Conservation (phyloP, 1,140 invertebrate species). For the Drosophila leontia region DNA sequence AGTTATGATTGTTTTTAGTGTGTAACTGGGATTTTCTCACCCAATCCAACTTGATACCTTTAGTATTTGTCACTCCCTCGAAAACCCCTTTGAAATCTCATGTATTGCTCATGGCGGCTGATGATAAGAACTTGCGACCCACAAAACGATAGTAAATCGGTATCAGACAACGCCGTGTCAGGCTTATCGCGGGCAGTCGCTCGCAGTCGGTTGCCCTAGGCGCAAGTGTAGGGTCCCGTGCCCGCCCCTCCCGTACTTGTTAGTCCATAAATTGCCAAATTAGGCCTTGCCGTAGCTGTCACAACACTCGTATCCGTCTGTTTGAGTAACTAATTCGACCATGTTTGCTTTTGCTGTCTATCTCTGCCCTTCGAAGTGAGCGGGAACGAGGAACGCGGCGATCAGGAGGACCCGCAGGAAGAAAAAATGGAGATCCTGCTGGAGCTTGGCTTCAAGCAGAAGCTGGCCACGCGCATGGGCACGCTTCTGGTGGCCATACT, state of each 20-base stretch:
- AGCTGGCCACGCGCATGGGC: constrained; percentile 61
- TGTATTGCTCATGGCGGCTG: constrained; percentile 9
- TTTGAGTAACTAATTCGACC: constrained; percentile 28
- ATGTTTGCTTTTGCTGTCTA: constrained; percentile 37
- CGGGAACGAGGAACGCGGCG: constrained; percentile 31
- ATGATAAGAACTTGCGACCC: constrained; percentile 43
- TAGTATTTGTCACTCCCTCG: constrained; percentile 14
- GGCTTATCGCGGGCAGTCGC: constrained; percentile 34
- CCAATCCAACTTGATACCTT: not conserved
- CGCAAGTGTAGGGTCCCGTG: constrained; percentile 14
- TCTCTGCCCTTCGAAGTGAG: constrained; percentile 55
- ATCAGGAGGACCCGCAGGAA: constrained; percentile 34
- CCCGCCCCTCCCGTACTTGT: not conserved
- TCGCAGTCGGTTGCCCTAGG: constrained; percentile 35
- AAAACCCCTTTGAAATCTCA: not conserved
- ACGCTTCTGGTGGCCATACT: constrained; percentile 52
- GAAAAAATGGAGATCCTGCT: constrained; percentile 72
- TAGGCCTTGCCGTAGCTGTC: constrained; percentile 29
- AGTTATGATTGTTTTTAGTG: constrained; percentile 7
- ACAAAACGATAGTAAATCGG: constrained; percentile 34
- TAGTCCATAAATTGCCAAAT: constrained; percentile 6
- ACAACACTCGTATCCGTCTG: constrained; percentile 6
- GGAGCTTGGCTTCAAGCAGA: constrained; percentile 77
- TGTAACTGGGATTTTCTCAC: constrained; percentile 23
- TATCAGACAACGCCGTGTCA: constrained; percentile 26